phyloP scores from a whole-genome alignment of 2,113 vertebrate species.

The Herpailurus yagouaroundi region DNA sequence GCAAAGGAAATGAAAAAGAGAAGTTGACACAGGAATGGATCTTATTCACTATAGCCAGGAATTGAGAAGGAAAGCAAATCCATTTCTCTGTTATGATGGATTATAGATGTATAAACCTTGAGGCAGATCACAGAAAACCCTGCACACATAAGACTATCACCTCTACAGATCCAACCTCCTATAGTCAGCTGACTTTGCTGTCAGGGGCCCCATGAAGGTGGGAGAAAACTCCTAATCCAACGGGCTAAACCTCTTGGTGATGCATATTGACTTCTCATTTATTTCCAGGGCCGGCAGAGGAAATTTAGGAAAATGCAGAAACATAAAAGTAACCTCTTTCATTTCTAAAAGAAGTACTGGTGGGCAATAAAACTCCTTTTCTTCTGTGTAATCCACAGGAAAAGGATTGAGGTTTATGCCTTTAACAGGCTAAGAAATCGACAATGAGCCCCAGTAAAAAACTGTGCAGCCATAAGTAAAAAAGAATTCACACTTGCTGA shows the following conservation, averaged over 20 bases:
- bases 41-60: neutral
- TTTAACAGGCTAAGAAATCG: neutral
- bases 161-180: neutral
- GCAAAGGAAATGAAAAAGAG: neutral
- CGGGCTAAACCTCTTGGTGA: neutral
- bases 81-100: neutral
- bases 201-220: neutral
- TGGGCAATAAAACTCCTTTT: neutral
- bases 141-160: neutral
- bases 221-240: neutral
- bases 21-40: neutral
- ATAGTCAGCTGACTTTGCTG: neutral
- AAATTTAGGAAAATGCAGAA: slow-evolving; percentile 10
- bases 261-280: neutral
- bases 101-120: neutral
- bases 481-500: neutral
- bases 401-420: neutral
- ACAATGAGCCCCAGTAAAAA: neutral
- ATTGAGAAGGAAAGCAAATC: slow-evolving; percentile 3
- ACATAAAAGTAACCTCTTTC: neutral
- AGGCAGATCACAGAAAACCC: neutral
- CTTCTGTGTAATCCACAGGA: neutral
- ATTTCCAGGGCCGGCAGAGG: neutral
- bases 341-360: neutral
- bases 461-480: neutral